Base-by-base conservation (phyloP, 2,797 vertebrate genomes). In the Holocentrus rufus region DNA sequence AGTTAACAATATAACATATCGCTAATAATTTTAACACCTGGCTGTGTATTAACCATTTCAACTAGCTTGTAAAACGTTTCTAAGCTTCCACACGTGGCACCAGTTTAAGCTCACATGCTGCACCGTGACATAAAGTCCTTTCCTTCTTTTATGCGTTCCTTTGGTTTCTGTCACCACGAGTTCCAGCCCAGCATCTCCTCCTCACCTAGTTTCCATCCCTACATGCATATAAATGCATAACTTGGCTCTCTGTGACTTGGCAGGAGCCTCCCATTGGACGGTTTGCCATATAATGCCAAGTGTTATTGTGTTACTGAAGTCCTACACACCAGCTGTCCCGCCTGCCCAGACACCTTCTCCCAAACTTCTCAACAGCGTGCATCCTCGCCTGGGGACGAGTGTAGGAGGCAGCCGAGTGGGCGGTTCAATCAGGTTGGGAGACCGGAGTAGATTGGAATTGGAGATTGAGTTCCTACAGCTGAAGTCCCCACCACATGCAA, bases 251-350 rank as follows among this genome's bases (percentile, higher is more conserved):
- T 75, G 10, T 61, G 64, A 71, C 76, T 83, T 86, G 86, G 88
- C 87, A 86, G 44, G 59, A 70, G 69, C 39, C 70, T 70, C 54
- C 57, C 69, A 59, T 87, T 68, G 74, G 79, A 83, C 42, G 76
- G 69, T 78, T 90, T 88, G 76, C 76, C 76, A 69, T 80, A 88
- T 73, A 88, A 88, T 88, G 88, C 83, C 90, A 90, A 90, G 90
- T 88, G 83, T 82, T 87, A 90, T 91, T 88, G 89, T 91, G 90
- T 86, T 90, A 82, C 68, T 86, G 79, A 83, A 90, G 88, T 91
- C 92, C 90, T 92, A 92, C 92, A 90, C 91, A 93, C 90, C 91
- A 93, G 90, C 92, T 93, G 92, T 91, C 92, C 90, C 83, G 77
- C 86, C 82, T 85, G 30, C 81, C 89, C 77, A 75, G 80, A 79